Evolutionary conservation across 2,797 vertebrate species (phyloP), one percentile per base, ranked within the genome.

Genomic region (Girardinus metallicus): DNA sequence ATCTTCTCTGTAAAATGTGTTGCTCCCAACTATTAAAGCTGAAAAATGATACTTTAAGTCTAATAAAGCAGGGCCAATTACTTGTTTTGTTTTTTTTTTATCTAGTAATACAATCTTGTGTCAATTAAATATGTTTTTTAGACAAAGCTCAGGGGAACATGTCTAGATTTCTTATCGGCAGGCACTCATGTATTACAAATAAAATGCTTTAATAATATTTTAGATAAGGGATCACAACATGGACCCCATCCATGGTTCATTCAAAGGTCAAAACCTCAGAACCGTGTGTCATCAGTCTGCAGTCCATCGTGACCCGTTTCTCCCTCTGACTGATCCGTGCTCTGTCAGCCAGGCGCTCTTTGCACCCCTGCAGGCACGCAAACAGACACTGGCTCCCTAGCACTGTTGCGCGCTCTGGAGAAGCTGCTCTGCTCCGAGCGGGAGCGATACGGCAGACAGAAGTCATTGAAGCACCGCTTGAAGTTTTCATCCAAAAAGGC

Each of bases 401-500:
- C 94, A 85, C 92, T 95, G 57, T 95, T 97, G 9, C 96, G 94
- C 0, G 94, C 94, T 0, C 95, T 95, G 84, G 95, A 96, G 93
- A 98, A 98, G 94, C 96, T 96, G 92, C 75, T 93, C 36, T 97
- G 97, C 18, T 97, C 96, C 64, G 71, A 84, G 0, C 90, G 95
- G 41, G 96, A 88, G 51, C 96, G 97, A 79, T 97, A 95, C 0
- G 96, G 95, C 85, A 97, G 92, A 90, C 98, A 99, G 90, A 99
- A 97, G 88, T 99, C 97, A 41, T 97, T 95, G 92, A 99, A 99
- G 87, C 97, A 99, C 85, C 98, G 95, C 91, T 99, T 99, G 95
- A 99, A 99, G 86, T 99, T 99, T 81, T 99, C 98, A 55, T 99
- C 98, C 87, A 99, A 90, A 93, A 99, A 98, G 60, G 98, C 98